phyloP scores from a whole-genome alignment of 2,113 vertebrate genomes.

The Apaloderma vittatum region DNA sequence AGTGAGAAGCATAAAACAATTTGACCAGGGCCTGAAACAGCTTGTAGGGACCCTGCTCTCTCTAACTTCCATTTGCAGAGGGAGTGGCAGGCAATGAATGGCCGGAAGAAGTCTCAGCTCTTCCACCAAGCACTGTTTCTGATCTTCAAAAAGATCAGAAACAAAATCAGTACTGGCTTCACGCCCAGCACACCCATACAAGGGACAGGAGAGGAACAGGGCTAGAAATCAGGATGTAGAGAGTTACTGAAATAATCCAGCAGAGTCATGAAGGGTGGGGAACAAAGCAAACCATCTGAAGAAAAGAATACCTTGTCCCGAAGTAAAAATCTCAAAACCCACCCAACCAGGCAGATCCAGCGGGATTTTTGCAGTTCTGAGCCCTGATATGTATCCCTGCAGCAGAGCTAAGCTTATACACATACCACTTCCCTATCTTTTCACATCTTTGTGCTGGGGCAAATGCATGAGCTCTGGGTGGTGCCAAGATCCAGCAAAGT shows the following conservation, averaged over 20 bases:
- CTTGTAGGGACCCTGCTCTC: background rate
- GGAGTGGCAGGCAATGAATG: background rate
- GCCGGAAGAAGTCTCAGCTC: background rate
- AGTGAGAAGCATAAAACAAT: background rate
- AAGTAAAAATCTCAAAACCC: background rate
- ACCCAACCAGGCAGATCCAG: background rate
- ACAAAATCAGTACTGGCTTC: background rate
- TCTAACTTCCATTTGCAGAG: background rate
- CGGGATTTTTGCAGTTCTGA: background rate
- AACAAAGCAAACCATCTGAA: background rate
- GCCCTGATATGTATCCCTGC: background rate
- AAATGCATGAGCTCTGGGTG: background rate
- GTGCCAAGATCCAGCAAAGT: background rate
- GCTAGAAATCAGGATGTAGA: background rate
- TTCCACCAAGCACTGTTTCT: background rate
- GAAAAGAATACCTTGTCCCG: background rate
- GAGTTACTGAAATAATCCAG: background rate
- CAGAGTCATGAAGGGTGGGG: background rate
- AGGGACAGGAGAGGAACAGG: background rate
- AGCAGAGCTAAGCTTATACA: background rate
- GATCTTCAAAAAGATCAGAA: background rate
- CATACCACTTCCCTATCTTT: background rate
- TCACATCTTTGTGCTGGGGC: background rate
- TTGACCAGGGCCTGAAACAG: background rate
- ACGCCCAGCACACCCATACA: accelerated